These are phyloP conservation scores for Sphaerophoria taeniata DNA, from an alignment of 2,888 invertebrate species.

Conservation along the genomic window DNA sequence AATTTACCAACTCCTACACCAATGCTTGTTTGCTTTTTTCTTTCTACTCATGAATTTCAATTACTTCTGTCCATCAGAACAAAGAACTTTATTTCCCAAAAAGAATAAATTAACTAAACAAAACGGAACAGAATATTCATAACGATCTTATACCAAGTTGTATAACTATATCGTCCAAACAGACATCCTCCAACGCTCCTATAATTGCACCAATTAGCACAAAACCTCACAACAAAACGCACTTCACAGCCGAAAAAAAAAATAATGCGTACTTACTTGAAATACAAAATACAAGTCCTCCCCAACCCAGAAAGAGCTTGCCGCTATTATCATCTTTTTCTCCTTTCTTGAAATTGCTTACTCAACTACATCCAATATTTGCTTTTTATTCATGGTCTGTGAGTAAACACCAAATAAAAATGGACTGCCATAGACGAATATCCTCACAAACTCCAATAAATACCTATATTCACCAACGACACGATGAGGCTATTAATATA, in stretches of 20 bases:
- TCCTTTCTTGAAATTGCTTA: conserved; percentile 13
- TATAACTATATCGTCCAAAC: no score
- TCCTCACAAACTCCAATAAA: conserved; percentile 27
- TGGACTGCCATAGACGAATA: conserved; percentile 40
- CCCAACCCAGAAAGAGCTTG: background rate
- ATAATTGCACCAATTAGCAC: background rate
- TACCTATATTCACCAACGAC: conserved; percentile 31
- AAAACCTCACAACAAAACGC: background rate
- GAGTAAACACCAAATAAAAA: conserved; percentile 54
- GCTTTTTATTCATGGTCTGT: conserved; percentile 18
- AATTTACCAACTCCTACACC: no score
- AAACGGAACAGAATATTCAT: background rate
- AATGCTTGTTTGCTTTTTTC: no score
- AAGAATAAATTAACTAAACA: background rate
- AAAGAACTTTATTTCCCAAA: no score
- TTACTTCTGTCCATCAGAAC: no score
- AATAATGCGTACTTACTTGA: background rate
- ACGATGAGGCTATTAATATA: background rate
- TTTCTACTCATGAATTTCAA: no score
- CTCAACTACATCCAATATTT: conserved; percentile 21
- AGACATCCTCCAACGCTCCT: no score
- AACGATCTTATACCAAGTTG: no score
- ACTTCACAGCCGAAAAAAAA: background rate
- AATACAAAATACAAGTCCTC: conserved; percentile 14
- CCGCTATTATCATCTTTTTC: background rate